Conservation (phyloP, 1,140 invertebrate species). For the Drosophila funebris region DNA sequence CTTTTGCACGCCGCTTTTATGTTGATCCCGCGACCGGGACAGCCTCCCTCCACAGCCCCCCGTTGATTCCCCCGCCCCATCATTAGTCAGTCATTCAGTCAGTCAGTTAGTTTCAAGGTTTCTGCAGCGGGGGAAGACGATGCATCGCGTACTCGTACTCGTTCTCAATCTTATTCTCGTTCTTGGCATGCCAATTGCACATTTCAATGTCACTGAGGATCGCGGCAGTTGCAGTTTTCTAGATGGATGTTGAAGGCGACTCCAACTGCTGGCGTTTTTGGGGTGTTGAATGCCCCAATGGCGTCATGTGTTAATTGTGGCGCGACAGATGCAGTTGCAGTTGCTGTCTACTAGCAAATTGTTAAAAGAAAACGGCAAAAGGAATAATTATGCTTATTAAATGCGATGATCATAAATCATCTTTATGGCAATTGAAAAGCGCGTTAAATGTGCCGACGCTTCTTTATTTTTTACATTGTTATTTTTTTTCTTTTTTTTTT, state of each 20-base stretch:
- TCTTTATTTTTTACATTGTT: constrained; percentile 11
- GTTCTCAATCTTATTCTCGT: constrained; percentile 26
- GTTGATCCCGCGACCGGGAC: constrained; percentile 66
- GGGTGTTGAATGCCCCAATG: constrained; percentile 39
- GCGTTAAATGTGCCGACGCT: constrained; percentile 52
- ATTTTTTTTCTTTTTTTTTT: constrained; percentile 3
- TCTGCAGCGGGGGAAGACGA: neutral
- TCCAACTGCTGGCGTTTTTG: constrained; percentile 30
- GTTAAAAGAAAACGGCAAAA: constrained; percentile 29
- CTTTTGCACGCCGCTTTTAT: constrained; percentile 72
- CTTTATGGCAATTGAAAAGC: constrained; percentile 80
- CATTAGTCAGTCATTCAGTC: neutral
- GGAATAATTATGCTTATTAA: constrained; percentile 78
- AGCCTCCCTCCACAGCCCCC: neutral
- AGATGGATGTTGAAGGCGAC: neutral
- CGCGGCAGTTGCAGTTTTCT: constrained; percentile 59
- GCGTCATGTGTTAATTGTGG: constrained; percentile 53
- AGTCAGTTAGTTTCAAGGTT: constrained; percentile 32
- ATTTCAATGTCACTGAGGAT: constrained; percentile 80
- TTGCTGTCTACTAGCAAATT: constrained; percentile 39
- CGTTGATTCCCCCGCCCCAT: neutral
- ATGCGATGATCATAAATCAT: constrained; percentile 76
- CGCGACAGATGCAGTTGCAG: constrained; percentile 29
- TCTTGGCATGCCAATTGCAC: constrained; percentile 70
- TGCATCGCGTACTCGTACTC: constrained; percentile 8